Evolutionary conservation across 1,140 invertebrate genomes (phyloP), one percentile per base, ranked within the genome.

Genomic region (Acromyrmex charruanus): DNA sequence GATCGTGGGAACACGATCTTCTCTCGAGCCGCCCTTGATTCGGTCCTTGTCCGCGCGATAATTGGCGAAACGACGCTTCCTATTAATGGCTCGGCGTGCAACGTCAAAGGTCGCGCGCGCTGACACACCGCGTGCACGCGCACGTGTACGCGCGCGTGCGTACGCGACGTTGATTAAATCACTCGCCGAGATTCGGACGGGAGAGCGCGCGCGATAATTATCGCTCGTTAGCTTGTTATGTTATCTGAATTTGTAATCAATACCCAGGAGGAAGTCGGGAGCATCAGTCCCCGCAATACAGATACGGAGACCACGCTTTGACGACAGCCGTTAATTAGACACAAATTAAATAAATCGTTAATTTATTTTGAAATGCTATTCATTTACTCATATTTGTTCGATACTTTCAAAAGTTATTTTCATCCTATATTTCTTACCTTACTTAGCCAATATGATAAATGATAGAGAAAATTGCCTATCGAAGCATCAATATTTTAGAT

Each of bases 171-270:
- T 92, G 91, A 93, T 93, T 92, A 89, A 93, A 93, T 93, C 88
- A 90, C 85, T 90, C 86, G 85, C 74, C 39, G 85, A 90, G 81
- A 91, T 92, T 87, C 75, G 77, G 72, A 58, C 66, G 69, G 71
- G 80, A 85, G 89, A 87, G 82, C 71, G 89, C 86, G 88, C 68
- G 88, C 85, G 90, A 92, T 92, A 92, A 92, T 92, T 92, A 92
- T 92, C 86, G 90, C 90, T 91, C 89, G 92, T 91, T 92, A 93
- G 90, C 85, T 86, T 72, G 86, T 91, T 92, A 91, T 90, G 89
- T 89, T 91, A 93, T 93, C 91, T 91, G 88, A 91, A 92, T 92
- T 88, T 87, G 90, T 91, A 92, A 93, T 93, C 90, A 90, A 93
- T 91, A 92, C 85, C 75, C 59, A 59, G 9, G 84, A 55, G 84